Evolutionary conservation across 2,797 vertebrate species (phyloP), one percentile per base, ranked within the genome.

Genomic region (Sparus aurata): DNA sequence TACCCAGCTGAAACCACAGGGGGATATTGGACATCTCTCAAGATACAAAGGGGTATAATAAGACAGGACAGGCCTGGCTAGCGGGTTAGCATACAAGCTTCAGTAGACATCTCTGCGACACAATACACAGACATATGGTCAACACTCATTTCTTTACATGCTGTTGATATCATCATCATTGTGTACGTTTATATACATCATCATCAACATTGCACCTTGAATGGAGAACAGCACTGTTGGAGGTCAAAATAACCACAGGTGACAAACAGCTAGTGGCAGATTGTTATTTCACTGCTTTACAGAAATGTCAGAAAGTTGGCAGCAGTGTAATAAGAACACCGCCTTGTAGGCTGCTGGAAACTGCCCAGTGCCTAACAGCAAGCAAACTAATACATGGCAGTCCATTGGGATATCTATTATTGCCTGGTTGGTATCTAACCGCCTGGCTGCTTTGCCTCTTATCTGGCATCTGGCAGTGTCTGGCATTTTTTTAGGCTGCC

Each of bases 381-480:
- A 83, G 75, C 71, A 49, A 49, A 79, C 65, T 69, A 69, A 83
- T 59, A 64, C 67, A 69, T 50, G 50, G 2, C 67, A 17, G 55
- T 82, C 84, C 75, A 71, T 22, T 66, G 82, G 80, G 82, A 83
- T 49, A 38, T 79, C 30, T 73, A n/a, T 78, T 71, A 82, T 71
- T 79, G 70, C 62, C 62, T 57, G 60, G 63, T 59, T 66, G 55
- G 63, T 66, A 50, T 84, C 60, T 58, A 12, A 75, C 68, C 73
- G 66, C 65, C 78, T 89, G 78, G 84, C 54, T 78, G 71, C 69
- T 79, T 64, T 75, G 63, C 75, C 79, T 77, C 86, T 83, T 83
- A 80, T 83, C 77, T 61, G 84, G 75, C 79, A 80, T 78, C 74
- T 81, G 84, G 86, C 79, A 57, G 46, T 25, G 77, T 61, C 71